Evolutionary conservation across 2,113 vertebrate genomes (phyloP), one percentile per base, ranked within the genome.

Genomic region (Acrocephalus arundinaceus): DNA sequence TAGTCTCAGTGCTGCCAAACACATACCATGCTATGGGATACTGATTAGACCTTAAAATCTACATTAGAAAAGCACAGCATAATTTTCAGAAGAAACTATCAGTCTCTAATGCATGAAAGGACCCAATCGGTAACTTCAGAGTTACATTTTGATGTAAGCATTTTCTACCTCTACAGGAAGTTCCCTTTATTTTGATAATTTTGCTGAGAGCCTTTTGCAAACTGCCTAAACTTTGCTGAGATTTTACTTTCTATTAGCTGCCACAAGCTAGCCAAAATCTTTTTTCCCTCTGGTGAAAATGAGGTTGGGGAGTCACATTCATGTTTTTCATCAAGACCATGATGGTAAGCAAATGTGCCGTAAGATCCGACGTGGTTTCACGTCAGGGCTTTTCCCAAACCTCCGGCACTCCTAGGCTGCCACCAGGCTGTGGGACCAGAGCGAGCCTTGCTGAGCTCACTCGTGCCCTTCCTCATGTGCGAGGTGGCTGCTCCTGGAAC

Each of bases 391-490:
- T 89, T 66, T 54, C 51, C 33, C 17, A 13, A 31, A 81, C 13
- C 31, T 84, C 31, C 2, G 11, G 11, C 20, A 28, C 28, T 35
- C 43, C 33, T 16, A 43, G 54, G 41, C 21, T 89, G 31, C 39
- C 9, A 1, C 27, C 55, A 21, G 8, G 0, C 19, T 30, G 24
- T 9, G n/a, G 45, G 25, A 37, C 27, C 48, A 81, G 16, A 11
- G 16, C 0, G 0, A 83, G 35, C 35, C 5, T 15, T 68, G n/a
- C 24, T 19, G 52, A 62, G 27, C 14, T 52, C 35, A 7, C 18
- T 51, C 1, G 0, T 39, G 45, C 41, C 30, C 31, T 18, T 45
- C n/a, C 35, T 55, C 0, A 0, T 14, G 37, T 28, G 3, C 18
- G 19, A 20, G 10, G 11, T 14, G 27, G n/a, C 18, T 22, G 28